Evolutionary conservation across 2,797 vertebrate genomes (phyloP), one percentile per base, ranked within the genome.

Genomic region (Trachops cirrhosus): DNA sequence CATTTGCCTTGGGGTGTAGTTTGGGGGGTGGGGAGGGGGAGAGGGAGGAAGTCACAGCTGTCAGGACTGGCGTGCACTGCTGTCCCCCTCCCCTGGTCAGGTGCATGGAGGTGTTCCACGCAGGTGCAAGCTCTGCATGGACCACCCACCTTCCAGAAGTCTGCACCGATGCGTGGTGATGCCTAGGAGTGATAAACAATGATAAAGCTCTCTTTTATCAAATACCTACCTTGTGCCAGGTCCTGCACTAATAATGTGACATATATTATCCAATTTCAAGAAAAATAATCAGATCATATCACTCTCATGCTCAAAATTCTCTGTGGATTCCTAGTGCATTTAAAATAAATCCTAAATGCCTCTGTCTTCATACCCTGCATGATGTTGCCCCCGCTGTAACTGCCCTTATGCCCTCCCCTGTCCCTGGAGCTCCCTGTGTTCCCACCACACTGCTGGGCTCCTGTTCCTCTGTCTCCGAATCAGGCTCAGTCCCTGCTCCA

Each of bases 1-100:
- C 39, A 1, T 96, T 94, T 97, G 86, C 52, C 44, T 92, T 87
- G 80, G 57, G n/a, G 29, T 85, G 67, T 80, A 85, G 44, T 7
- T 48, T 34, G 0, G 0, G 15, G 19, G 29, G 21, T 48, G 12
- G 29, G 21, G 11, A n/a, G 41, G 41, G 37, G 52, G 18, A 44
- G 2, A 80, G 59, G 29, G 41, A 64, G 41, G 93, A 68, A 80
- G 41, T 73, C 50, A 74, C 18, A 74, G 39, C 52, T 26, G 10
- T 54, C 74, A 4, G 9, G 41, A 77, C 26, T 39, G 41, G 29
- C 12, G 71, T 48, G 10, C 1, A 24, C 18, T 34, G 48, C 41
- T 48, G 37, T 34, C 21, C 5, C n/a, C 52, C 52, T 73, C 24
- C 12, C 48, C 8, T 15, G 9, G 48, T 15, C 78, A 94, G 92